These are phyloP conservation scores for Podarcis raffonei DNA, from an alignment of 2,113 vertebrate genomes.

Conservation along the genomic window DNA sequence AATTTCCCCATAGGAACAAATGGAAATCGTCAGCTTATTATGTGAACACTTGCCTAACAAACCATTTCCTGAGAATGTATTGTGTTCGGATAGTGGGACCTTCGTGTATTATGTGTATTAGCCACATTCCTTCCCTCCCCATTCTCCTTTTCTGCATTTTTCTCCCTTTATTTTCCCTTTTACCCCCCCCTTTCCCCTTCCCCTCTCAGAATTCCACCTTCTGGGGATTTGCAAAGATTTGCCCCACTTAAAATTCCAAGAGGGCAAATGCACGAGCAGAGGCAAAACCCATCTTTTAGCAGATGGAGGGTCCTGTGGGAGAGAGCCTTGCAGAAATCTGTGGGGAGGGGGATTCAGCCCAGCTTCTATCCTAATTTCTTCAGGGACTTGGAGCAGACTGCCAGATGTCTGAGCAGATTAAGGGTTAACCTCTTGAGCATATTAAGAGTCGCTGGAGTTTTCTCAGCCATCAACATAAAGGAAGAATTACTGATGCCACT, in stretches of 20 bases:
- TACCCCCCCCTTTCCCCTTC: too few relatives aligned
- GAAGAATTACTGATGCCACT: conserved; percentile 59
- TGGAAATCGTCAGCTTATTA: too few relatives aligned
- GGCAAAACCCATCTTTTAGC: neutral
- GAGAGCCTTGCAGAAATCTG: neutral
- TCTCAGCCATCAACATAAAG: conserved; percentile 56
- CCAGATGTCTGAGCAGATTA: conserved; percentile 44
- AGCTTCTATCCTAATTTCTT: conserved; percentile 31
- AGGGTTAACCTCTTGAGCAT: conserved; percentile 64
- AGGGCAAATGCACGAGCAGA: neutral
- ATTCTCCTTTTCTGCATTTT: too few relatives aligned
- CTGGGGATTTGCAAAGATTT: neutral
- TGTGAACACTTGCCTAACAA: too few relatives aligned
- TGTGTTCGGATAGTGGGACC: too few relatives aligned
- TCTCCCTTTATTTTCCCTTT: too few relatives aligned
- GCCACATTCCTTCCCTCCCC: too few relatives aligned
- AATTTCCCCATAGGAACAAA: too few relatives aligned
- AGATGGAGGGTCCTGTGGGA: neutral
- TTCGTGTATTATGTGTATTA: too few relatives aligned
- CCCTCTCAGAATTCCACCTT: neutral
- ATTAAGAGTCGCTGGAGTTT: conserved; percentile 62
- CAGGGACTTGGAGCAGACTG: neutral
- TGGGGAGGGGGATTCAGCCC: neutral
- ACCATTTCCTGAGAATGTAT: too few relatives aligned
- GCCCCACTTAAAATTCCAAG: neutral